phyloP scores from a whole-genome alignment of 2,113 vertebrate species.

The Notiomystis cincta region DNA sequence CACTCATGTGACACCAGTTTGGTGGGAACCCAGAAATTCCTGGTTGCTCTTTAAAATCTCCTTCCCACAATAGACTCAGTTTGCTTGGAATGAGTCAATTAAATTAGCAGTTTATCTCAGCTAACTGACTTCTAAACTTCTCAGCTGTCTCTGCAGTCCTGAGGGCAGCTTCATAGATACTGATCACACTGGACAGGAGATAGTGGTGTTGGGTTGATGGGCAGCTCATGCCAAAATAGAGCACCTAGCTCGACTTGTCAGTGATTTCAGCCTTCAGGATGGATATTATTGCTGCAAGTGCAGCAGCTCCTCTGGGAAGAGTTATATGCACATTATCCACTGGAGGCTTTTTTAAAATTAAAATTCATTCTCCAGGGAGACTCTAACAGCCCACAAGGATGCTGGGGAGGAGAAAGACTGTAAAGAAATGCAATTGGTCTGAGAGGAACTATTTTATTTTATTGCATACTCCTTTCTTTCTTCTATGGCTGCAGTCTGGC shows the following conservation, averaged over 20 bases:
- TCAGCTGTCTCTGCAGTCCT: not conserved
- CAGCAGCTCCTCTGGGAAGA: not conserved
- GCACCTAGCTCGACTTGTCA: not conserved
- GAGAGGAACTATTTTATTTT: not conserved
- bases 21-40: not conserved
- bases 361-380: not conserved
- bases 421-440: not conserved
- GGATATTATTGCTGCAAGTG: not conserved
- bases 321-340: not conserved
- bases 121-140: not conserved
- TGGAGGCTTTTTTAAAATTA: not conserved
- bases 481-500: not conserved
- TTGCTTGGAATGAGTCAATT: not conserved
- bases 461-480: not conserved
- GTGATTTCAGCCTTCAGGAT: not conserved
- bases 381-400: not conserved
- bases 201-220: rapidly evolving
- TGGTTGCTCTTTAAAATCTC: not conserved
- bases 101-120: not conserved
- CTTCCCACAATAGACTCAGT: not conserved
- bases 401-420: not conserved
- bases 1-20: not conserved
- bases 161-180: not conserved
- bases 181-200: not conserved
- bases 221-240: not conserved